These are phyloP conservation scores for Quadroppia sp. DNA, from an alignment of 2,888 invertebrate species.

Conservation along the genomic window DNA sequence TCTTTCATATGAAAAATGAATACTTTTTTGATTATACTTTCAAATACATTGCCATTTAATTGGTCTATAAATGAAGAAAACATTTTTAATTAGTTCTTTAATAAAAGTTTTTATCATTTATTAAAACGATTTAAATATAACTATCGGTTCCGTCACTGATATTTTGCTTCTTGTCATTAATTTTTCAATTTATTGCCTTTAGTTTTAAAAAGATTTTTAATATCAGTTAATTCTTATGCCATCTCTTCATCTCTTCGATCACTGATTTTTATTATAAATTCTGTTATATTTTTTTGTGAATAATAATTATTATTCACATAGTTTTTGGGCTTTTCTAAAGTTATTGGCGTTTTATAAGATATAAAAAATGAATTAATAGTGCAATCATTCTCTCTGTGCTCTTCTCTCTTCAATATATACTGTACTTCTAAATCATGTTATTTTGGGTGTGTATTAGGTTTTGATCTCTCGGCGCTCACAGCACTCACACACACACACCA, in stretches of 20 bases:
- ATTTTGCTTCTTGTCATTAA: background rate
- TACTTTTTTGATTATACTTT: background rate
- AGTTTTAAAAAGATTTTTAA: background rate
- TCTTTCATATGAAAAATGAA: background rate
- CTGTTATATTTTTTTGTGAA: background rate
- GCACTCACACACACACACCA: background rate
- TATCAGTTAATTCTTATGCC: background rate
- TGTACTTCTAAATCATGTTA: slow-evolving; percentile 32
- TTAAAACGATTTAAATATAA: background rate
- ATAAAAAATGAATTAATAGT: slow-evolving; percentile 23
- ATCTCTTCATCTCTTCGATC: slow-evolving; percentile 7
- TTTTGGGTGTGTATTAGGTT: slow-evolving; percentile 32
- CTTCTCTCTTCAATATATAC: background rate
- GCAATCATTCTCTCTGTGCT: slow-evolving; percentile 14
- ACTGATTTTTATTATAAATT: background rate
- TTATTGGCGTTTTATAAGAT: slow-evolving; percentile 19
- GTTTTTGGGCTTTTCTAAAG: background rate
- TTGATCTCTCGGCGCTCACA: slow-evolving; percentile 21
- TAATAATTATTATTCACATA: background rate
- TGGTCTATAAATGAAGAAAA: background rate
- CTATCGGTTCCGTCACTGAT: slow-evolving; percentile 8
- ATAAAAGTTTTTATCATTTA: background rate
- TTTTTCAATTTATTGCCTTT: slow-evolving; percentile 4
- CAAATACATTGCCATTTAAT: background rate
- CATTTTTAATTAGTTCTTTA: background rate